Conservation (phyloP, 2,797 vertebrate species). For the Cheirogaleus major region DNA sequence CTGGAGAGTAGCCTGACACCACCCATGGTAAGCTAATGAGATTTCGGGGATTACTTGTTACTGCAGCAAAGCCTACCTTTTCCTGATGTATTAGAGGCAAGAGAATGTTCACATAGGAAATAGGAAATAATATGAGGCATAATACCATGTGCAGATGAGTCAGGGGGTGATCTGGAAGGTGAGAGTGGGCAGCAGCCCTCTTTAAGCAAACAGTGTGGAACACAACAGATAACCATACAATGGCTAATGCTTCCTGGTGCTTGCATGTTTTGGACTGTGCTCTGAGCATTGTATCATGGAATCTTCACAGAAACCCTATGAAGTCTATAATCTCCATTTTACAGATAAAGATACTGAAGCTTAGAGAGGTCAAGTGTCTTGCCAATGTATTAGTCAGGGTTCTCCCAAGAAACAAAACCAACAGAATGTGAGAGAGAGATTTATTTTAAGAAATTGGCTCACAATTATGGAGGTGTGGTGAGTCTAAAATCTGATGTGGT, state of each 20-base stretch:
- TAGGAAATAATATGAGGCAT: background rate
- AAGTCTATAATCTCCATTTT: background rate
- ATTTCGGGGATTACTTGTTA: background rate
- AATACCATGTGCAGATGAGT: background rate
- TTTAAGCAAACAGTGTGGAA: background rate
- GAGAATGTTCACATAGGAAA: conserved; percentile 11
- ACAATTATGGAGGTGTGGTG: background rate
- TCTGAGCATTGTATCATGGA: background rate
- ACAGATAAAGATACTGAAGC: background rate
- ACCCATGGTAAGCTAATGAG: background rate
- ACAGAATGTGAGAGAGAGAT: background rate
- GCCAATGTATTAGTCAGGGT: background rate
- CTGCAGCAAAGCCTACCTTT: background rate
- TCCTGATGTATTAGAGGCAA: background rate
- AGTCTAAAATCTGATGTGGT: background rate
- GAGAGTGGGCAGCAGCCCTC: background rate
- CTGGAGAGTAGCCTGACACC: background rate
- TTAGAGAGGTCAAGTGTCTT: background rate
- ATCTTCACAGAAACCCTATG: background rate
- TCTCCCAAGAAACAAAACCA: background rate
- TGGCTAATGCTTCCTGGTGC: background rate
- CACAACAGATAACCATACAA: background rate
- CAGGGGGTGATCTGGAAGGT: background rate
- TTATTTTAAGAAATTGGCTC: background rate
- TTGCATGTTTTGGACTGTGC: background rate